A percentile compares a stretch with the other conserved stretches of the same genome.
These are phyloP conservation scores for Cinclus cinclus DNA, from an alignment of 2,113 vertebrate species.

Conservation along the genomic window DNA sequence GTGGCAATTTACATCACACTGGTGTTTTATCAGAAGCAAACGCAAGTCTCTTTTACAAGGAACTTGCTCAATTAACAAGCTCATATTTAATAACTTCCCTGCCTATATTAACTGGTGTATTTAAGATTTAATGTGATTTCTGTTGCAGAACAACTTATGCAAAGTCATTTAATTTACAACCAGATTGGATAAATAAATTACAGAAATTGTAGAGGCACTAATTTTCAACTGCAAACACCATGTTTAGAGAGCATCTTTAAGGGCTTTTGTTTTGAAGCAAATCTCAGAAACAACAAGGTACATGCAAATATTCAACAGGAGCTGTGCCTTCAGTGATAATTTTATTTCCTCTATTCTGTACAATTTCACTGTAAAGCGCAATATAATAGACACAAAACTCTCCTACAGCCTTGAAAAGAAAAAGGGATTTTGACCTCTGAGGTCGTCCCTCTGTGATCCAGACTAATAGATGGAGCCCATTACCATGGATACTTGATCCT, in stretches of 20 bases:
- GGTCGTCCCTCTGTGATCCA: background rate
- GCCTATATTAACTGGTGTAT: background rate
- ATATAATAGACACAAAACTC: background rate
- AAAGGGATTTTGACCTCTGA: background rate
- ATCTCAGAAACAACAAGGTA: background rate
- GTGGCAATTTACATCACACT: background rate
- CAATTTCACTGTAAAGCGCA: background rate
- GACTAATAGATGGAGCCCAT: background rate
- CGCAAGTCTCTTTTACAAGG: background rate
- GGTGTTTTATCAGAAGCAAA: background rate
- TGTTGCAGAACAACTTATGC: background rate
- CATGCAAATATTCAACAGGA: background rate
- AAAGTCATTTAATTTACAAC: background rate
- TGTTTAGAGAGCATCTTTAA: background rate
- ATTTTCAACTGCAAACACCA: background rate
- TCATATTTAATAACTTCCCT: background rate
- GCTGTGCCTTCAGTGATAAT: background rate
- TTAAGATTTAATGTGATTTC: background rate
- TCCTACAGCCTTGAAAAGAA: background rate
- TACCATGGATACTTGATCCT: background rate
- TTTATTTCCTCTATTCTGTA: background rate
- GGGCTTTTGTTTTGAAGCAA: background rate
- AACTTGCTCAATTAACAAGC: background rate
- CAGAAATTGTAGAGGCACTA: background rate
- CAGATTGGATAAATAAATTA: background rate